Conservation (phyloP, 2,113 vertebrate genomes). For the Nymphicus hollandicus region DNA sequence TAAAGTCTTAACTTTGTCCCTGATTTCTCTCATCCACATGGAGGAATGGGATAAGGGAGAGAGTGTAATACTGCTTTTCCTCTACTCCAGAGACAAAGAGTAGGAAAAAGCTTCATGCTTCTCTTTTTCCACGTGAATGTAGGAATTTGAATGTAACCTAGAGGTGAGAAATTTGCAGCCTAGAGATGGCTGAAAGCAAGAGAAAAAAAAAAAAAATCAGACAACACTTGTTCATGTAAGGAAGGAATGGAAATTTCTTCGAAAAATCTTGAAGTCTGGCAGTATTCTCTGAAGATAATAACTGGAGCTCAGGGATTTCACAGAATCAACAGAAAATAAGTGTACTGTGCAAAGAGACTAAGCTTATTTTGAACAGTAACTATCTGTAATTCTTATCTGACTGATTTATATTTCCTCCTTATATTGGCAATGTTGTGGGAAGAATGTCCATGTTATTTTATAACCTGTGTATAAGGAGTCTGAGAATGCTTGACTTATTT, state of each 20-base stretch:
- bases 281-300: not conserved
- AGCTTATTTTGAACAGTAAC: not conserved
- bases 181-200: not conserved
- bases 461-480: not conserved
- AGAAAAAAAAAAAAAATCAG: not conserved
- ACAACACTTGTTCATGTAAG: not conserved
- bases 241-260: not conserved
- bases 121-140: not conserved
- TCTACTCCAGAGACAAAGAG: not conserved
- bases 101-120: not conserved
- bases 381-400: not conserved
- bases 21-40: not conserved
- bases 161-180: not conserved
- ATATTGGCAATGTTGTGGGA: not conserved
- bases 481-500: not conserved
- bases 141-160: not conserved
- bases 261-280: not conserved
- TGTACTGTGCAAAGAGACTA: not conserved
- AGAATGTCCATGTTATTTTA: not conserved
- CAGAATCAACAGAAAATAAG: not conserved
- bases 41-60: not conserved
- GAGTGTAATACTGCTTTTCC: not conserved
- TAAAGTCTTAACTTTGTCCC: not conserved
- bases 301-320: not conserved
- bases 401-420: not conserved